Evolutionary conservation across 2,113 vertebrate species (phyloP).

Genomic region (Channa maculata): DNA sequence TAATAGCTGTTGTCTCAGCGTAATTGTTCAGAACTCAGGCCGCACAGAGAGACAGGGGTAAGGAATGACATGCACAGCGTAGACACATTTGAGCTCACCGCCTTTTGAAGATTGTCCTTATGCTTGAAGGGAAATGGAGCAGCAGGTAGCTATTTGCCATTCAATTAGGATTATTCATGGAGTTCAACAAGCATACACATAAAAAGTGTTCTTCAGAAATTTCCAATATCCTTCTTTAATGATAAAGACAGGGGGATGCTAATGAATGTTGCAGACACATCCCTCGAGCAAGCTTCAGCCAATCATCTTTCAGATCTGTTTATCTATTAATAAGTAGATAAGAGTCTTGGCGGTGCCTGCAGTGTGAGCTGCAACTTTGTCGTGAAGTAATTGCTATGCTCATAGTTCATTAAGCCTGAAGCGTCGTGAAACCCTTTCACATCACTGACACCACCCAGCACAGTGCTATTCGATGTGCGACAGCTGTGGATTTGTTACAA

Average conservation of each 20-base stretch:
- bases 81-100: constrained; percentile 38
- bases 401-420: constrained; percentile 57
- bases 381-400: constrained; percentile 55
- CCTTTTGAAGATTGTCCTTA: constrained; percentile 62
- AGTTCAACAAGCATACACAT: constrained; percentile 64
- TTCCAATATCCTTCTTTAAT: constrained; percentile 61
- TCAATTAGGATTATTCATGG: constrained; percentile 67
- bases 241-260: constrained; percentile 44
- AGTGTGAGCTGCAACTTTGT: constrained; percentile 42
- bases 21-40: constrained; percentile 69
- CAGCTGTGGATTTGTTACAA: constrained; percentile 35
- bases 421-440: constrained; percentile 34
- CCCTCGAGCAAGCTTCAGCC: constrained; percentile 56
- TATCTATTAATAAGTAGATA: constrained; percentile 72
- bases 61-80: constrained; percentile 36
- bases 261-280: constrained; percentile 55
- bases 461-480: constrained; percentile 26
- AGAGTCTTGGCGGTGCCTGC: constrained; percentile 45
- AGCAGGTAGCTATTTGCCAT: constrained; percentile 67
- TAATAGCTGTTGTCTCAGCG: constrained; percentile 75
- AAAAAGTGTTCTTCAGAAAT: constrained; percentile 60
- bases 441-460: constrained; percentile 36
- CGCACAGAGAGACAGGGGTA: constrained; percentile 2
- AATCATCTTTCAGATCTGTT: constrained; percentile 64
- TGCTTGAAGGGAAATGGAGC: constrained; percentile 43